Evolutionary conservation across 2,888 invertebrate genomes (phyloP), one percentile per base, ranked within the genome.

Genomic region (Trachelus iudaicus): DNA sequence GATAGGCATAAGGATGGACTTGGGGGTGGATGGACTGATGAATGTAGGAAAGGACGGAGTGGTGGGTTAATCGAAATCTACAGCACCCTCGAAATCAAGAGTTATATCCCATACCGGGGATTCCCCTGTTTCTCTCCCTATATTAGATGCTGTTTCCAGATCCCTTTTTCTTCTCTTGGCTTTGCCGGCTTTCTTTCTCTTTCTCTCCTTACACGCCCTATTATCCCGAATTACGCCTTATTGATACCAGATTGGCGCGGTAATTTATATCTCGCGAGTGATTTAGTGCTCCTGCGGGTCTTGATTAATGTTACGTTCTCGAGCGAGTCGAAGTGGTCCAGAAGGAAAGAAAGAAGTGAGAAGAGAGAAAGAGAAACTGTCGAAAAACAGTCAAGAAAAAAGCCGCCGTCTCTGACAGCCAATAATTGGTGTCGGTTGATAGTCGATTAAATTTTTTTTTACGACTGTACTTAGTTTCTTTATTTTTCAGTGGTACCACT

Each of bases 211-310:
- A 80, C 82, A 80, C 83, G 82, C 81, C 81, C 85, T 84, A 84
- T 87, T 87, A 85, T 83, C 83, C 83, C 85, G 81, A 86, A 87
- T 87, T 84, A 85, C 84, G 82, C 76, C 84, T 86, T 86, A 86
- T 87, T 85, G 87, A 85, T 86, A 85, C 82, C 83, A 85, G 85
- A 86, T 88, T 83, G 85, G 80, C 81, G 77, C 79, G 75, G 85
- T 84, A 86, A 87, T 87, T 86, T 87, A 84, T 86, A 82, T 82
- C 81, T 77, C 77, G 77, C 81, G 83, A 81, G 82, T 85, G 87
- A 85, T 85, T 85, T 82, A 81, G 69, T 73, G 68, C 69, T n/a
- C 69, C 37, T 37, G 73, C 31, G n/a, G 73, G 71, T 33, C 56
- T 23, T 56, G 56, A 56, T 56, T 56, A 56, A 56, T 56, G 56